Base-by-base conservation (phyloP, 1,140 invertebrate genomes). In the Bathynomus jamesi region DNA sequence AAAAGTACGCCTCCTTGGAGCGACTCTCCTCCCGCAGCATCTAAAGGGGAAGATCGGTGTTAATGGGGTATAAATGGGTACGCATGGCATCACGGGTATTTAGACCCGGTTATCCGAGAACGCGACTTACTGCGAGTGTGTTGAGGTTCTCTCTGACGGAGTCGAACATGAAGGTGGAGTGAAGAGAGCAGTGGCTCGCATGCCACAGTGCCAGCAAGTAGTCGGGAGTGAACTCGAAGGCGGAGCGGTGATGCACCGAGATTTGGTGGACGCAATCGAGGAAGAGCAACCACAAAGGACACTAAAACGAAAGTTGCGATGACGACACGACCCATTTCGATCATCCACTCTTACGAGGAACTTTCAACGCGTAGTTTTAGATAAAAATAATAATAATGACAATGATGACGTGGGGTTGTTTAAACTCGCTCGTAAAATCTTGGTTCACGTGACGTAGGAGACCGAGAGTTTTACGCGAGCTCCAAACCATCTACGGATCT, bases 81-180 rank as follows among this genome's bases (percentile, higher is more conserved):
- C n/a, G n/a, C n/a, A n/a, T n/a, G n/a, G n/a, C n/a, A n/a, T n/a
- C n/a, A n/a, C n/a, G n/a, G n/a, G n/a, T n/a, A n/a, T n/a, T n/a
- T n/a, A n/a, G n/a, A n/a, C n/a, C n/a, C n/a, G n/a, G n/a, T n/a
- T n/a, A n/a, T n/a, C n/a, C n/a, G n/a, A n/a, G n/a, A n/a, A n/a
- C n/a, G n/a, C n/a, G n/a, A n/a, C n/a, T n/a, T n/a, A n/a, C n/a
- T n/a, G n/a, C n/a, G n/a, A n/a, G n/a, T n/a, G n/a, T n/a, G n/a
- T n/a, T n/a, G n/a, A n/a, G n/a, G n/a, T n/a, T n/a, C n/a, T n/a
- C n/a, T n/a, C n/a, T n/a, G n/a, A n/a, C n/a, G n/a, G n/a, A n/a
- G n/a, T n/a, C n/a, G n/a, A n/a, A 65, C 71, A n/a, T 64, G 27
- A 32, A 75, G 28, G 62, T 74, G 40, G 11, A 62, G 30, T 40